Percentiles rank a stretch among this genome's conserved stretches.
Evolutionary conservation across 2,888 invertebrate genomes (phyloP).

Genomic region (Pachymerium ferrugineum): DNA sequence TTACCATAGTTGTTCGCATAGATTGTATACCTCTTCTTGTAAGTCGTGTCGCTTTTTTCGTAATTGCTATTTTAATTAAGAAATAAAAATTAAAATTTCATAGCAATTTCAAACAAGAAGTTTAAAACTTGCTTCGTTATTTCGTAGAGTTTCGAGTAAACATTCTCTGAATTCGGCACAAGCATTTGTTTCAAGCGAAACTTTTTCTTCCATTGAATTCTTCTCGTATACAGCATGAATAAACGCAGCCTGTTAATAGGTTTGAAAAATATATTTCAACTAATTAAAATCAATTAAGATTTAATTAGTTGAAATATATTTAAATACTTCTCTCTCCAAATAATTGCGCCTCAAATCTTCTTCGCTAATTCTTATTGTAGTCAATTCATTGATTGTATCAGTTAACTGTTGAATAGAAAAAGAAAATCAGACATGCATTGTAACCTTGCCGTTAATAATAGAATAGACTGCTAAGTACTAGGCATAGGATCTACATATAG

Average conservation of each 20-base stretch:
- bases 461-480: too few species aligned
- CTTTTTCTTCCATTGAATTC: neutral
- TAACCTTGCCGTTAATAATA: too few species aligned
- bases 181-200: neutral
- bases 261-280: neutral
- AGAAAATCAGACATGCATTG: neutral
- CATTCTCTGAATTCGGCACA: neutral
- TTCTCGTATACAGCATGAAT: neutral
- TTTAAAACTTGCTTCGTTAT: neutral
- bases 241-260: too few species aligned
- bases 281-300: neutral
- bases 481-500: too few species aligned
- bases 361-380: neutral
- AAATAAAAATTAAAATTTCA: neutral
- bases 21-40: neutral
- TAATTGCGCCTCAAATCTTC: neutral
- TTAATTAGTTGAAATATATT: neutral
- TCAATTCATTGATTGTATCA: conserved; percentile 1
- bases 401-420: neutral
- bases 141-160: conserved; percentile 12
- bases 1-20: conserved; percentile 1
- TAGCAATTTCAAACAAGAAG: neutral
- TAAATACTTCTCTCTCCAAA: neutral
- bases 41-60: neutral
- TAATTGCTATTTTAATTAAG: neutral